Evolutionary conservation across 1,140 invertebrate genomes (phyloP), one percentile per base, ranked within the genome.

Genomic region (Bombus turneri): DNA sequence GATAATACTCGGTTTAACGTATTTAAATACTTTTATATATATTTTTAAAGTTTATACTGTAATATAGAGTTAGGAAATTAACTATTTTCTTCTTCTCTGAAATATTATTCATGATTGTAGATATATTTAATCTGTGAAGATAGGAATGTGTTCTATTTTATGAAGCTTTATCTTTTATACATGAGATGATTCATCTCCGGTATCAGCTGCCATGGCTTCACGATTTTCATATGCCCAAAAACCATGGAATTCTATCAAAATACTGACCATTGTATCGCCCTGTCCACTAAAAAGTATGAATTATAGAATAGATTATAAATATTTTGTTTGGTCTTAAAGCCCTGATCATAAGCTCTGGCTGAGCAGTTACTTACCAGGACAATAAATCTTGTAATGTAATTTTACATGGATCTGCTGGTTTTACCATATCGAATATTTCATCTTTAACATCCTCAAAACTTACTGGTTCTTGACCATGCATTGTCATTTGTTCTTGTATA

Each of bases 381-480:
- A 97, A 93, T 76, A 99, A 95, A 96, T 99, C 99, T 91, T 97
- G 96, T 3, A 99, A 94, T 0, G 98, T 99, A 87, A 99, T 99
- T 93, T 97, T 97, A 9, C 96, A 95, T 0, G 98, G 97, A 95
- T 99, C 96, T 79, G 96, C 96, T 3, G 99, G 98, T 91, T 98
- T 98, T 0, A 99, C 98, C 98, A 99, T 99, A 95, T 99, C 99
- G 96, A 99, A 99, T 90, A 99, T 98, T 95, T 99, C 98, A 95
- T 99, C 98, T 95, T 99, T 99, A 0, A 99, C 97, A 96, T 99
- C 98, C 88, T 98, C 97, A 95, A 99, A 99, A 87, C 97, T 97
- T 2, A 99, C 97, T 3, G 97, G 97, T 88, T 98, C 98, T 83
- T 98, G 97, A 22, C 97, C 97, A 94, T 98, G 97, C 25, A 97